phyloP scores from a whole-genome alignment of 2,888 invertebrate genomes.

The Rhogogaster chlorosoma region DNA sequence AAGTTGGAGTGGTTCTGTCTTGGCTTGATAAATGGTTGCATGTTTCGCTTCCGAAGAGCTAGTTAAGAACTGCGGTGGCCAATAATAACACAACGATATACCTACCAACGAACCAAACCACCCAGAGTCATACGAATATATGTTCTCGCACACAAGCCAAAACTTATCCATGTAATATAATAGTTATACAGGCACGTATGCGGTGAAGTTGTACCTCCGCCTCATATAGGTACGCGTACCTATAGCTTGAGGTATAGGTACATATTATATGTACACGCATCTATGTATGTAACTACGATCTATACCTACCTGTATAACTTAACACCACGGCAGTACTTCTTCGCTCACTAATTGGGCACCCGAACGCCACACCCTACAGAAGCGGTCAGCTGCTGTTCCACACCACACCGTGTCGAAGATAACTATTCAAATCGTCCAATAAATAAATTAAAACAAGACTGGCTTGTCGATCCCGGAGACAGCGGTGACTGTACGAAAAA shows the following conservation, averaged over 20 bases:
- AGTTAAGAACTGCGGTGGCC: conserved; percentile 56
- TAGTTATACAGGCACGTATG: background rate
- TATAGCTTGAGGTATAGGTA: background rate
- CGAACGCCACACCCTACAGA: conserved; percentile 58
- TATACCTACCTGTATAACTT: conserved; percentile 31
- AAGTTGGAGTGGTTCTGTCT: conserved; percentile 61
- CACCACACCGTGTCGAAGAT: conserved; percentile 36
- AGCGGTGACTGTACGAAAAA: background rate
- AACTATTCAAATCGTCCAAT: conserved; percentile 52
- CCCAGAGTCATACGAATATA: conserved; percentile 23
- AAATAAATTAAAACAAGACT: conserved; percentile 45
- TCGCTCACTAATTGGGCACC: conserved; percentile 62
- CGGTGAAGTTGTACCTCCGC: too few relatives aligned
- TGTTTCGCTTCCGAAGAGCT: conserved; percentile 58
- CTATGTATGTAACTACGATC: conserved; percentile 27
- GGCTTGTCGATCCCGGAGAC: conserved; percentile 12
- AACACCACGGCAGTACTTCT: conserved; percentile 53
- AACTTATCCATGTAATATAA: conserved; percentile 13
- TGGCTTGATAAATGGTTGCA: conserved; percentile 61
- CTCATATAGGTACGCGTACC: background rate
- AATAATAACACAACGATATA: conserved; percentile 44
- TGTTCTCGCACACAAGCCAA: background rate
- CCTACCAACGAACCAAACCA: background rate
- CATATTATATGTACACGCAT: background rate
- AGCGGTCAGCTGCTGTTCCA: conserved; percentile 50